Evolutionary conservation across 2,113 vertebrate genomes (phyloP).

Genomic region (Leptocoma aspasia): DNA sequence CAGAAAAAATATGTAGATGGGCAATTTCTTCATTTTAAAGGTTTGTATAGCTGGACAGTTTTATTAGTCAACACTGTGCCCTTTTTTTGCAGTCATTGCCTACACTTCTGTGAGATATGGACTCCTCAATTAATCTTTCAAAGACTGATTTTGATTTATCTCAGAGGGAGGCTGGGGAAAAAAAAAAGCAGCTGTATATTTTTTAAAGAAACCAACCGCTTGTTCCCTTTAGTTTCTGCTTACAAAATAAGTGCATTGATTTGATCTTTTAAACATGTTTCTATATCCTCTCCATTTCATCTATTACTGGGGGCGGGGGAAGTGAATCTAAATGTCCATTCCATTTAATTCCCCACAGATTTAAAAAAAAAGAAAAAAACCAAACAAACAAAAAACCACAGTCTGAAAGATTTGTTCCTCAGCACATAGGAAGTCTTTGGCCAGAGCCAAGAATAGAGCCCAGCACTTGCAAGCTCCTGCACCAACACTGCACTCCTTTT

Average conservation of each 20-base stretch:
- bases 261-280: constrained; percentile 25
- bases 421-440: constrained; percentile 39
- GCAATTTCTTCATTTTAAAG: constrained; percentile 39
- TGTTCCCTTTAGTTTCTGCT: constrained; percentile 15
- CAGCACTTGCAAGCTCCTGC: not conserved
- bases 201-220: not conserved
- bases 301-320: not conserved
- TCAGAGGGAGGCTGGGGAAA: not conserved
- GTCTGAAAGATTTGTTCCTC: not conserved
- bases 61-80: not conserved
- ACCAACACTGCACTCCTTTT: not conserved
- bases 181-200: not conserved
- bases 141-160: constrained; percentile 43
- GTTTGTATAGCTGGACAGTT: constrained; percentile 11
- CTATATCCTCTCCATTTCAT: not conserved
- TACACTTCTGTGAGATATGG: not conserved
- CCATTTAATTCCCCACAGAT: constrained; percentile 33
- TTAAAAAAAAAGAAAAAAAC: not conserved
- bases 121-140: constrained; percentile 33
- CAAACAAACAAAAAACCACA: not conserved
- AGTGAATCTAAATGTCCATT: not conserved
- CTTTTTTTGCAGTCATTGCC: not conserved
- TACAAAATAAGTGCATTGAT: constrained; percentile 47
- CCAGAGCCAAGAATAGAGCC: constrained; percentile 17
- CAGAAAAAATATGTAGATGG: not conserved